Conservation (phyloP, 2,113 vertebrate species). For the Zingel zingel region DNA sequence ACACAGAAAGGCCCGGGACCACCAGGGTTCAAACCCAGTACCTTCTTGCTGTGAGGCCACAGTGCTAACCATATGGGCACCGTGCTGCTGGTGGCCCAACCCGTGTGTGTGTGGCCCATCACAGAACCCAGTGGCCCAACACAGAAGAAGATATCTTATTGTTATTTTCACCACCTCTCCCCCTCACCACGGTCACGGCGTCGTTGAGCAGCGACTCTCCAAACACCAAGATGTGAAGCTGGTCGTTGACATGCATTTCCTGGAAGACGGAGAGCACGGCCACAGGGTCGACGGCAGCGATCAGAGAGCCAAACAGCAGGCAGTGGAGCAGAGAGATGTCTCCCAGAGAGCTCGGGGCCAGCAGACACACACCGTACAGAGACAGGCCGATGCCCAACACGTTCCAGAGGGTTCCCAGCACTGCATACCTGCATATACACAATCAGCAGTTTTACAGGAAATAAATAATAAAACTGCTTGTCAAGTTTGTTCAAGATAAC, state of each 20-base stretch:
- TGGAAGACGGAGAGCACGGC: constrained; percentile 88
- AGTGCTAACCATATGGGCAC: no score
- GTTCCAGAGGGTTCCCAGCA: constrained; percentile 88
- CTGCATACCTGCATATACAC: constrained; percentile 66
- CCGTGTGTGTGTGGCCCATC: no score
- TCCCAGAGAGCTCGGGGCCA: constrained; percentile 79
- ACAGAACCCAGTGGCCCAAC: no score
- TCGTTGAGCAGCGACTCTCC: constrained; percentile 89
- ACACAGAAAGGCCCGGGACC: no score
- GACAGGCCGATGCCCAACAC: constrained; percentile 87
- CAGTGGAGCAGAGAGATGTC: constrained; percentile 88
- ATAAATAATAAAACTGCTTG: background rate
- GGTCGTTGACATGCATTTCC: constrained; percentile 90
- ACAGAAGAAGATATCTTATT: background rate
- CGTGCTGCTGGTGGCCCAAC: no score
- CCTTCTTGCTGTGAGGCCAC: no score
- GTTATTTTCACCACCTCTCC: background rate
- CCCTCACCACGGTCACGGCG: constrained; percentile 86
- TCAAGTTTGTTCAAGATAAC: background rate
- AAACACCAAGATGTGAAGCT: constrained; percentile 89
- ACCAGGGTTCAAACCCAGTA: no score
- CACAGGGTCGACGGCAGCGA: constrained; percentile 86
- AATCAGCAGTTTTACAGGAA: background rate
- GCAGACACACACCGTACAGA: constrained; percentile 86
- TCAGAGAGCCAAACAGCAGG: constrained; percentile 87